These are phyloP conservation scores for Takifugu flavidus DNA, from an alignment of 2,113 vertebrate genomes.

Conservation along the genomic window DNA sequence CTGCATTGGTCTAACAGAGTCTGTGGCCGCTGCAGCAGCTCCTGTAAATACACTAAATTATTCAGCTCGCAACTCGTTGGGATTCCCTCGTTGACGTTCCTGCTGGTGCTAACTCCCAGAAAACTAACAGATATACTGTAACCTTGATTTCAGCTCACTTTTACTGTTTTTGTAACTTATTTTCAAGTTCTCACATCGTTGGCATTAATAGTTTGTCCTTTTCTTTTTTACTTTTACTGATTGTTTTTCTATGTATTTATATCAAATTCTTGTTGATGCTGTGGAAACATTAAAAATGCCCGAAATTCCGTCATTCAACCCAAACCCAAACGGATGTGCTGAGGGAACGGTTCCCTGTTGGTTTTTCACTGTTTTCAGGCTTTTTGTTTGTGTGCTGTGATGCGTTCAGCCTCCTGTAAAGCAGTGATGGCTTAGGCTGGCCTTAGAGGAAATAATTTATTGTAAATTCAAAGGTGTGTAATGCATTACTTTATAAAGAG, in stretches of 20 bases:
- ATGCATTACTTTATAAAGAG: conserved; percentile 85
- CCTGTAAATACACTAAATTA: conserved; percentile 80
- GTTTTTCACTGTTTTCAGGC: conserved; percentile 7
- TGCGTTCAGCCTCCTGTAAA: conserved; percentile 40
- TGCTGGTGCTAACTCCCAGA: conserved; percentile 73
- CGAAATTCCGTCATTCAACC: conserved; percentile 79
- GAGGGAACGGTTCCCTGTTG: too few species aligned
- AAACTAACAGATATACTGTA: conserved; percentile 67
- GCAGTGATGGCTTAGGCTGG: conserved; percentile 14
- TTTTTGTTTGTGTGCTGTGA: conserved; percentile 46
- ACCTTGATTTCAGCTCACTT: neutral
- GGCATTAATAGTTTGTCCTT: conserved; percentile 52
- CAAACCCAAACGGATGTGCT: conserved; percentile 76
- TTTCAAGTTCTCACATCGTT: conserved; percentile 61
- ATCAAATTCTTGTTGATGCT: conserved; percentile 72
- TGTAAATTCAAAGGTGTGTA: conserved; percentile 70
- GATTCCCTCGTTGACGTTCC: conserved; percentile 47
- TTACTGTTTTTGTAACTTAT: conserved; percentile 72
- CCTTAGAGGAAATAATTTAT: conserved; percentile 63
- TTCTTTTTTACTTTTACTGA: conserved; percentile 70
- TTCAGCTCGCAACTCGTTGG: conserved; percentile 47
- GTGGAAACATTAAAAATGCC: conserved; percentile 67
- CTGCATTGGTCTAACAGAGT: conserved; percentile 58
- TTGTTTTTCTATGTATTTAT: conserved; percentile 78
- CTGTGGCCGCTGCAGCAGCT: conserved; percentile 45